phyloP scores from a whole-genome alignment of 2,888 invertebrate genomes.

The Machimus atricapillus region DNA sequence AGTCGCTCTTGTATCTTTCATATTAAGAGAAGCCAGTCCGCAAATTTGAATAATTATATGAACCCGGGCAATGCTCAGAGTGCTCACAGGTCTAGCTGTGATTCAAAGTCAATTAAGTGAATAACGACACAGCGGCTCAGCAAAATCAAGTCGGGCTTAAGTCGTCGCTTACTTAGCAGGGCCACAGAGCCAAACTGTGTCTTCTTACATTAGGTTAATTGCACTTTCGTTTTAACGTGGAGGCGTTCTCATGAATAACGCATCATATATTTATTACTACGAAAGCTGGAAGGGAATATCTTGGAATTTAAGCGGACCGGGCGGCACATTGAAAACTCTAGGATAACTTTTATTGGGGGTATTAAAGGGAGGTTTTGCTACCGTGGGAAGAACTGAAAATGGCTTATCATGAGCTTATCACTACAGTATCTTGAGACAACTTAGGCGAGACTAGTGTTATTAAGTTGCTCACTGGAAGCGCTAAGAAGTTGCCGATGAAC shows the following conservation, averaged over 20 bases:
- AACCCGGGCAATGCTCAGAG: neutral
- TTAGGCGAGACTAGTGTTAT: neutral
- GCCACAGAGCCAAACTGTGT: neutral
- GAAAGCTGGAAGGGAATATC: neutral
- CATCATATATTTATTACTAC: neutral
- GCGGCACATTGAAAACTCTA: neutral
- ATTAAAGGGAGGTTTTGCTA: neutral
- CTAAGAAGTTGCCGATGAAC: neutral
- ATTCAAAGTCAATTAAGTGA: constrained; percentile 1
- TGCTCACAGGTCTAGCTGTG: neutral
- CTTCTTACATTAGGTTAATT: neutral
- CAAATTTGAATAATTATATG: constrained; percentile 3
- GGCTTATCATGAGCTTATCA: neutral
- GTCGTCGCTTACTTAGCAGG: neutral
- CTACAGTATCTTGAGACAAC: neutral
- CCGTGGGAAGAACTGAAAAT: neutral
- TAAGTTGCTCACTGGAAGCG: neutral
- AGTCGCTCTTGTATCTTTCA: neutral
- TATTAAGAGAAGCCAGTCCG: neutral
- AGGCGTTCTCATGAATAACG: neutral
- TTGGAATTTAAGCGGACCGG: neutral
- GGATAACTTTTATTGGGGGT: neutral
- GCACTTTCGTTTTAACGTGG: neutral
- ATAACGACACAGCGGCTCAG: neutral
- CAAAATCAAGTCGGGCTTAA: neutral